Percentiles rank a stretch among this genome's conserved stretches.
Evolutionary conservation across 2,113 vertebrate species (phyloP).

Genomic region (Ranitomeya variabilis): DNA sequence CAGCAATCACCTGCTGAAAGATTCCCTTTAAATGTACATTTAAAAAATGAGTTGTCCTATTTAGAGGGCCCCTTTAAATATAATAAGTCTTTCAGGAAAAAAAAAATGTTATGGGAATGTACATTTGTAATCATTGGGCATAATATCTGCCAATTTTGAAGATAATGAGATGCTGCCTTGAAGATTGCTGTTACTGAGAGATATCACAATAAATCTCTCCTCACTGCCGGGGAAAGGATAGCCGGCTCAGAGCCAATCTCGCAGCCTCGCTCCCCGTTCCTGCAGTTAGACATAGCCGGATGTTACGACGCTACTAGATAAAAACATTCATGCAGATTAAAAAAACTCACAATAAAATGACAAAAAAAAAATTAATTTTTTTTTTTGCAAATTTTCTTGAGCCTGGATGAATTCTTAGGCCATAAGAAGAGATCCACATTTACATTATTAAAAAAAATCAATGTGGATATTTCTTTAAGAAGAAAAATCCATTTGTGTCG

Average conservation of each 20-base stretch:
- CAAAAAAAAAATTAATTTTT: too few species aligned
- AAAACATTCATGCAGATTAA: too few species aligned
- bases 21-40: too few species aligned
- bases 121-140: slow-evolving; percentile 26
- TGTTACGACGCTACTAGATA: too few species aligned
- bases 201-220: slow-evolving; percentile 20
- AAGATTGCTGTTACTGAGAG: slow-evolving; percentile 3
- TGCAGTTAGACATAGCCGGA: neutral
- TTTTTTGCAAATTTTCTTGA: too few species aligned
- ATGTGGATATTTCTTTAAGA: too few species aligned
- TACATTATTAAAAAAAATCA: too few species aligned
- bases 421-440: too few species aligned
- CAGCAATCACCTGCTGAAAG: too few species aligned
- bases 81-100: neutral
- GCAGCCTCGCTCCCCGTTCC: neutral
- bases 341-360: too few species aligned
- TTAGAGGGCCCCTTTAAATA: neutral
- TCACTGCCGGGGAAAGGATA: slow-evolving; percentile 7
- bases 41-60: too few species aligned
- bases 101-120: neutral
- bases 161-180: slow-evolving; percentile 37
- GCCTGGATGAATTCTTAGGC: too few species aligned
- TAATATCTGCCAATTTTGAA: slow-evolving; percentile 25
- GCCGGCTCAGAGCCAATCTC: slow-evolving; percentile 13
- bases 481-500: neutral